Conservation (phyloP, 2,888 invertebrate genomes). For the Euclidia mi region DNA sequence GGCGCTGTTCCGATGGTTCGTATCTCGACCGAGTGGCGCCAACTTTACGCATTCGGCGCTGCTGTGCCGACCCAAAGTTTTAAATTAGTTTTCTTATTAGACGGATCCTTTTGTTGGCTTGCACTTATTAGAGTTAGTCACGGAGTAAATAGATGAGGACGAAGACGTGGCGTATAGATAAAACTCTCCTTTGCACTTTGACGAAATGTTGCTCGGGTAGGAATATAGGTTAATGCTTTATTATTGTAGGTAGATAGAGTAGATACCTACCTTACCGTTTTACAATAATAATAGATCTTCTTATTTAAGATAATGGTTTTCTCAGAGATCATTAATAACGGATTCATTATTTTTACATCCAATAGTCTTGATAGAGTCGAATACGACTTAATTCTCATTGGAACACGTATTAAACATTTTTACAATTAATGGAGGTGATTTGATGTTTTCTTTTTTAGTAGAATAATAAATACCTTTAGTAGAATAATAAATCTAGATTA, state of each 20-base stretch:
- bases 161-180: conserved; percentile 26
- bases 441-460: neutral
- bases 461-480: conserved; percentile 5
- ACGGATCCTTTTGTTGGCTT: conserved; percentile 61
- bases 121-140: conserved; percentile 64
- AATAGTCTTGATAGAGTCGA: neutral
- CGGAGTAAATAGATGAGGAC: conserved; percentile 42
- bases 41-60: conserved; percentile 76
- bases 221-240: neutral
- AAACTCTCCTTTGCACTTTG: conserved; percentile 34
- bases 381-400: conserved; percentile 3
- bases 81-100: conserved; percentile 78
- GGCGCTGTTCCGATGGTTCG: conserved; percentile 81
- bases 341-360: neutral
- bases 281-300: neutral
- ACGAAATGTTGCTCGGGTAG: conserved; percentile 10
- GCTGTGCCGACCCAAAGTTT: conserved; percentile 71
- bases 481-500: conserved; percentile 10
- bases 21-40: conserved; percentile 62
- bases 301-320: neutral
- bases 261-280: too few species aligned
- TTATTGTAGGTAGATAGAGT: neutral
- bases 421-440: neutral
- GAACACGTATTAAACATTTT: neutral
- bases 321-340: neutral